phyloP scores from a whole-genome alignment of 2,113 vertebrate species.

The Oryzias curvinotus region DNA sequence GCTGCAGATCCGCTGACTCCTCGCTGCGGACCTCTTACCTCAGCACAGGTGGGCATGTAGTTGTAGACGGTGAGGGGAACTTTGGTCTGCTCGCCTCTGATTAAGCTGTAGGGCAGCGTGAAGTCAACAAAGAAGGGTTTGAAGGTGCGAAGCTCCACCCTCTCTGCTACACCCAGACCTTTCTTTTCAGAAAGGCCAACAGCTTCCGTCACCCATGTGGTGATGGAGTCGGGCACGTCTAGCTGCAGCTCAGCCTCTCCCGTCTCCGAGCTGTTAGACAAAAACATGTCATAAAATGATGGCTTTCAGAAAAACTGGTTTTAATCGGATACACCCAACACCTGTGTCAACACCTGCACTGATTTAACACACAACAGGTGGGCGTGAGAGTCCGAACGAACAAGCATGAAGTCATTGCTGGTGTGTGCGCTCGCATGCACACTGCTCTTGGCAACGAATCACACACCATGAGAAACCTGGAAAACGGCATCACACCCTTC shows the following conservation, averaged over 20 bases:
- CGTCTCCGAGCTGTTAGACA: constrained; percentile 60
- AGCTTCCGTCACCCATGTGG: constrained; percentile 87
- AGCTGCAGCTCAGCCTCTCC: constrained; percentile 82
- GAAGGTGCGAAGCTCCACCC: constrained; percentile 83
- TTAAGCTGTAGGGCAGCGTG: constrained; percentile 82
- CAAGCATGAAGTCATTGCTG: constrained; percentile 61
- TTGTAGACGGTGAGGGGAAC: constrained; percentile 89
- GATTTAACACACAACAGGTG: constrained; percentile 31
- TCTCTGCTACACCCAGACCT: constrained; percentile 83
- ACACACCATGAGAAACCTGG: constrained; percentile 46
- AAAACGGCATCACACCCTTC: constrained; percentile 38
- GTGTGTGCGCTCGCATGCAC: constrained; percentile 13
- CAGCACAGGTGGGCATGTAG: constrained; percentile 82
- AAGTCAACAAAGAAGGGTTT: constrained; percentile 93
- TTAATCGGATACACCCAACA: constrained; percentile 48
- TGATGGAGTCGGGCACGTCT: constrained; percentile 90
- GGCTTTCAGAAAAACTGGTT: constrained; percentile 20
- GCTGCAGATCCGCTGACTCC: not conserved
- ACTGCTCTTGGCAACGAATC: constrained; percentile 58
- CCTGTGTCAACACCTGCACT: constrained; percentile 63
- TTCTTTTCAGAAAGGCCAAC: constrained; percentile 79
- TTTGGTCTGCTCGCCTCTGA: constrained; percentile 91
- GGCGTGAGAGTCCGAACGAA: constrained; percentile 51
- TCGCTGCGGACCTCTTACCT: constrained; percentile 71
- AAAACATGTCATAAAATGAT: constrained; percentile 2